Percentiles rank a stretch among this genome's conserved stretches.
Evolutionary conservation across 53 echinoderm and acorn worm species (phyloP).

Genomic region (Holothuria leucospilota): DNA sequence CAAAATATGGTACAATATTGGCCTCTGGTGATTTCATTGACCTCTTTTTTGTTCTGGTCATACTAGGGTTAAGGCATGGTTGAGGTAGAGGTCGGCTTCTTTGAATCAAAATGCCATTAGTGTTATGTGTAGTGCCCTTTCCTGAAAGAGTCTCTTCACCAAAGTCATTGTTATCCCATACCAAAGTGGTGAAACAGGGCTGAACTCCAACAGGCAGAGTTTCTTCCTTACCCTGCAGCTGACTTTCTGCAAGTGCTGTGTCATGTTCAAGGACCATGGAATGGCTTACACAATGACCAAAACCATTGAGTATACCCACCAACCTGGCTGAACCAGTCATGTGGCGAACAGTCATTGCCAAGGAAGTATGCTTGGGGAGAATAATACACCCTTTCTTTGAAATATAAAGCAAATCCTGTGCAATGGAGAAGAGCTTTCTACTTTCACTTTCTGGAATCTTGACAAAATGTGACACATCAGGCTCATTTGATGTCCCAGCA

Average conservation of each 20-base stretch:
- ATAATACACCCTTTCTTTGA: constrained; percentile 47
- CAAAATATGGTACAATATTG: constrained; percentile 67
- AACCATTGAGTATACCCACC: constrained; percentile 73
- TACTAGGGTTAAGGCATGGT: not conserved
- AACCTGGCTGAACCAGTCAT: constrained; percentile 71
- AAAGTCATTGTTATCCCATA: constrained; percentile 82
- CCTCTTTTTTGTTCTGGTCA: constrained; percentile 47
- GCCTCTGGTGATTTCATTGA: constrained; percentile 58
- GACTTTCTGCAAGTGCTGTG: constrained; percentile 70
- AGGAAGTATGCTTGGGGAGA: constrained; percentile 64
- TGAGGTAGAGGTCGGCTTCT: constrained; percentile 13
- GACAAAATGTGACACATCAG: not conserved
- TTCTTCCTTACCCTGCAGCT: constrained; percentile 52
- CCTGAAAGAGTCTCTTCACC: constrained; percentile 72
- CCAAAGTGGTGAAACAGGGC: constrained; percentile 55
- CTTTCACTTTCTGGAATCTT: constrained; percentile 27
- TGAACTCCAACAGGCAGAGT: constrained; percentile 54
- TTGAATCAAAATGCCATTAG: constrained; percentile 71
- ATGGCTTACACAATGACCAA: constrained; percentile 73
- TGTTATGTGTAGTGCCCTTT: constrained; percentile 72
- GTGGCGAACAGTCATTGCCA: constrained; percentile 76
- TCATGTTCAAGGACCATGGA: constrained; percentile 67
- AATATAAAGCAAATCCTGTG: constrained; percentile 64
- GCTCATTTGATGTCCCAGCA: constrained; percentile 38
- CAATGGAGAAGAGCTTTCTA: constrained; percentile 47